Base-by-base conservation (phyloP, 2,888 invertebrate species). In the Pterostichus niger region DNA sequence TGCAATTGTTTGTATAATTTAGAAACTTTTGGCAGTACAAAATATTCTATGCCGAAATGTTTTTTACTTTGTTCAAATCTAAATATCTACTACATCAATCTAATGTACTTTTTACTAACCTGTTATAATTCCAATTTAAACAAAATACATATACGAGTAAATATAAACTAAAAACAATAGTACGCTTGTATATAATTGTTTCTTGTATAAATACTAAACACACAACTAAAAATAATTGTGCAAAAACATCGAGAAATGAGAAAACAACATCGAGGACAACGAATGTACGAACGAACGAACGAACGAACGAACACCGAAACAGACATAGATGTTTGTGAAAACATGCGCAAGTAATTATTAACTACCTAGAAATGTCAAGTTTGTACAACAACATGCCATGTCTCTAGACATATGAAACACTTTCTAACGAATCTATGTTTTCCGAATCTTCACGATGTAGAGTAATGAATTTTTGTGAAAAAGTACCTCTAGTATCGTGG, bases 401-500 rank as follows among this genome's bases (percentile, higher is more conserved):
- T 59, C 49, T 52, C 49, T 82, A 73, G 33, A 82, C 75, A 73
- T 82, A 82, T 44, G 82, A 82, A 73, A 82, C 82, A 73, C 73
- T 73, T 75, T 82, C 82, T 82, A 82, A 82, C 61, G 82, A 82
- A 82, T 56, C 75, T 81, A 71, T 73, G 46, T 81, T 71, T 73
- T 81, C 73, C 31, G 54, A 75, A 82, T 82, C 61, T 82, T 82
- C 46, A 54, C 49, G 75, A 75, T 82, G 82, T 75, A 76, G 49
- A 81, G 52, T 71, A 81, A 81, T 46, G 75, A 73, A 82, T 82
- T 73, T 82, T 73, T 75, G 71, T 61, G 87, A 87, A 17, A 88
- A 88, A 86, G 93, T 94, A 94, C 95, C 95, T 94, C 95, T 92
- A 88, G 94, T 93, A 90, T 94, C 94, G 91, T 94, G 94, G 90